These are phyloP conservation scores for Brachyhypopomus gauderio DNA, from an alignment of 2,113 vertebrate species.

Conservation along the genomic window DNA sequence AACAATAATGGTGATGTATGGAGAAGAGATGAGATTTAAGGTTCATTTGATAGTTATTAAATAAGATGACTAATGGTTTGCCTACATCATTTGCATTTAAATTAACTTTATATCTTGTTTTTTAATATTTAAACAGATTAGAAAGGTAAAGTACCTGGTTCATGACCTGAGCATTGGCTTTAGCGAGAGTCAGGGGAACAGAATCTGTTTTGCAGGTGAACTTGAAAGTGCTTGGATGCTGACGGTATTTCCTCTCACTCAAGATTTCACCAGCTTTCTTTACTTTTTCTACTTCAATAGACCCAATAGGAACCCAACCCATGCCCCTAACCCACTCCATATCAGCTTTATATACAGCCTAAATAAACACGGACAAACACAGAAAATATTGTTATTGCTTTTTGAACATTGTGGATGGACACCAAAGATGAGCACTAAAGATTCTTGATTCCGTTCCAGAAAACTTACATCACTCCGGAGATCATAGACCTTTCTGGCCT, in stretches of 20 bases:
- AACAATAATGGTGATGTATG: not conserved
- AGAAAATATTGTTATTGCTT: not conserved
- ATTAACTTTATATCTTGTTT: no score
- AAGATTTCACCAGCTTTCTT: slow-evolving; percentile 81
- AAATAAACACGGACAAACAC: slow-evolving; percentile 44
- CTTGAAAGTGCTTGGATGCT: slow-evolving; percentile 77
- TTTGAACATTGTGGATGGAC: not conserved
- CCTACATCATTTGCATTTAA: no score
- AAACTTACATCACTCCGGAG: slow-evolving; percentile 73
- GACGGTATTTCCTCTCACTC: slow-evolving; percentile 81
- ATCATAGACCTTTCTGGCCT: slow-evolving; percentile 79
- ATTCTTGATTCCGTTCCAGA: not conserved
- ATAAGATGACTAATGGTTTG: no score
- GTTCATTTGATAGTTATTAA: no score
- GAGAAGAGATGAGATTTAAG: no score
- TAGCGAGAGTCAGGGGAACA: slow-evolving; percentile 75
- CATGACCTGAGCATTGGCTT: slow-evolving; percentile 82
- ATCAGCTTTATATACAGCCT: slow-evolving; percentile 89
- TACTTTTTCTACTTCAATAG: slow-evolving; percentile 79
- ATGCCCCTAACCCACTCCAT: slow-evolving; percentile 80
- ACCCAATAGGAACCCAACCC: slow-evolving; percentile 85
- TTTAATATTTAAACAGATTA: no score
- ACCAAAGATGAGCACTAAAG: not conserved
- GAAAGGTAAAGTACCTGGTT: slow-evolving; percentile 74
- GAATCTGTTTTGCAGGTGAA: slow-evolving; percentile 74